These are phyloP conservation scores for Mobula birostris DNA, from an alignment of 2,113 vertebrate species.

Conservation along the genomic window DNA sequence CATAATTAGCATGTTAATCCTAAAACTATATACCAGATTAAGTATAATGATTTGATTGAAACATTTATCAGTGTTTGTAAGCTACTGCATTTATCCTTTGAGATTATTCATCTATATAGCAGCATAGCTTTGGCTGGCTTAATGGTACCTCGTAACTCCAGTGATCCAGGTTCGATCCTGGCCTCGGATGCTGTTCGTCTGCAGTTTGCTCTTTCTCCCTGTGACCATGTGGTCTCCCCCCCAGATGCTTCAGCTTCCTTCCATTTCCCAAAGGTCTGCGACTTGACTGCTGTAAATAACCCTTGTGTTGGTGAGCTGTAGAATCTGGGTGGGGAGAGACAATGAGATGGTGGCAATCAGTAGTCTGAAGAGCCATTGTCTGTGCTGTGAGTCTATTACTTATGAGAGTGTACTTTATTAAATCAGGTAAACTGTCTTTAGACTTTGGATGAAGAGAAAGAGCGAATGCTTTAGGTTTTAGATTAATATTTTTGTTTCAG, in stretches of 20 bases:
- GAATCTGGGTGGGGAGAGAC: too few relatives aligned
- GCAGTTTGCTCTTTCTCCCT: too few relatives aligned
- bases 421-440: neutral
- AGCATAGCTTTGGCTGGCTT: neutral
- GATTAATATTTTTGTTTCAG: neutral
- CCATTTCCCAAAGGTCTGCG: too few relatives aligned
- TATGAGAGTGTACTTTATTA: neutral
- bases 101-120: neutral
- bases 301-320: too few relatives aligned
- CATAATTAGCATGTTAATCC: neutral
- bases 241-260: too few relatives aligned
- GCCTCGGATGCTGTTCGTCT: neutral
- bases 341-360: too few relatives aligned
- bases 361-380: too few relatives aligned
- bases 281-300: too few relatives aligned
- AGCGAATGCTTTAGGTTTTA: neutral
- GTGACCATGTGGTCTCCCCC: too few relatives aligned
- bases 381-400: too few relatives aligned
- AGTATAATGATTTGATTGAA: neutral
- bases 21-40: neutral
- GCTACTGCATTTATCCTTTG: neutral
- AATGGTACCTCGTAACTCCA: too few relatives aligned
- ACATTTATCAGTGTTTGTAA: neutral
- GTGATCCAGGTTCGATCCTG: too few relatives aligned
- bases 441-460: neutral